Evolutionary conservation across 2,113 vertebrate genomes (phyloP).

Genomic region (Barbus barbus): DNA sequence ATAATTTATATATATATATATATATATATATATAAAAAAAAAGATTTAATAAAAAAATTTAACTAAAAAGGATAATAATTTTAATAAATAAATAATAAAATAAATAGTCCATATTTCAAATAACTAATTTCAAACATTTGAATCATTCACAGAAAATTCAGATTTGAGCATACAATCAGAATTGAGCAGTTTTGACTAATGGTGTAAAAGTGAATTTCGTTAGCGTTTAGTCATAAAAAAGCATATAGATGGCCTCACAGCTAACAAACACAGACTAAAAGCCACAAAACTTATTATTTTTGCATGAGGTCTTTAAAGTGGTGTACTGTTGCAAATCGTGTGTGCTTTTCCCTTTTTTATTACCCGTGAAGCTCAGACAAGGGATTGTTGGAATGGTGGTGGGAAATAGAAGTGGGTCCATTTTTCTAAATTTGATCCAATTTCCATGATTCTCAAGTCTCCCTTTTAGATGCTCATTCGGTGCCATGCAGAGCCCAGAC

Average conservation of each 20-base stretch:
- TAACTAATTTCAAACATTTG: background rate
- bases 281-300: background rate
- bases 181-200: background rate
- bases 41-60: background rate
- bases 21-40: no score
- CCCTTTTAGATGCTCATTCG: constrained; percentile 63
- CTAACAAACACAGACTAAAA: background rate
- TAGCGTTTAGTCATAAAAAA: no score
- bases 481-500: no score
- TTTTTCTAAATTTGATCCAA: constrained; percentile 74
- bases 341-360: constrained; percentile 43
- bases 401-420: constrained; percentile 55
- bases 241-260: background rate
- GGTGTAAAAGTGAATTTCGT: background rate
- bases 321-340: background rate
- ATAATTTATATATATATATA: no score
- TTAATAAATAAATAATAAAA: background rate
- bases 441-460: constrained; percentile 67
- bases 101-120: background rate
- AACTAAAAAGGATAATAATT: background rate
- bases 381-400: constrained; percentile 40
- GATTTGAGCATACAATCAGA: background rate
- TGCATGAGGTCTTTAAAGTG: background rate
- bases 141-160: background rate
- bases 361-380: constrained; percentile 34